A percentile compares a stretch with the other conserved stretches of the same genome.
Conservation (phyloP, 2,797 vertebrate genomes). For the Brachyalestes nurse region DNA sequence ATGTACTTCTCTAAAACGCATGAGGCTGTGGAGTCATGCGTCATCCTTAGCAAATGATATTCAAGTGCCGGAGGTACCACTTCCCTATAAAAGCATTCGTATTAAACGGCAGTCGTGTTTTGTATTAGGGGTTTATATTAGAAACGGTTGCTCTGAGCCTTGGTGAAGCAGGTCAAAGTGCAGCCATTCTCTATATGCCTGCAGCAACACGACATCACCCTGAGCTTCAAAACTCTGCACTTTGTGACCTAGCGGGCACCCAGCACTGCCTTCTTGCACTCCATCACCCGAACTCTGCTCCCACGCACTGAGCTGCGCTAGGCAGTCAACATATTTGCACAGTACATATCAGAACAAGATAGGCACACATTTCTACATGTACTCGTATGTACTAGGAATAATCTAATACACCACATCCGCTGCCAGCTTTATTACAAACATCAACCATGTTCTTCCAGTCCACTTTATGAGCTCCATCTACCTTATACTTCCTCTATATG, state of each 20-base stretch:
- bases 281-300: constrained; percentile 5
- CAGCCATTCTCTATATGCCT: background rate
- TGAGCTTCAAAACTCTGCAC: background rate
- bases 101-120: background rate
- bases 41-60: background rate
- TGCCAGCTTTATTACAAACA: background rate
- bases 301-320: constrained; percentile 1
- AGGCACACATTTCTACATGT: background rate
- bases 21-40: background rate
- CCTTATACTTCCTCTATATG: no score
- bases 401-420: background rate
- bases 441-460: background rate
- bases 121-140: background rate
- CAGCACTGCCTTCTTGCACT: constrained; percentile 1
- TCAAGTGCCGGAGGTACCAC: constrained; percentile 4
- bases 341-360: background rate
- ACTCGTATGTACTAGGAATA: background rate
- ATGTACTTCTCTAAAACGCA: constrained; percentile 1
- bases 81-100: background rate
- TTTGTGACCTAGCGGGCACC: background rate
- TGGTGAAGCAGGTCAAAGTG: background rate
- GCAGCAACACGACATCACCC: background rate
- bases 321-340: background rate
- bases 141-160: background rate
- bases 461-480: background rate